Percentiles rank a stretch among this genome's conserved stretches.
Conservation (phyloP, 1,140 invertebrate genomes). For the Parasteatoda tepidariorum region DNA sequence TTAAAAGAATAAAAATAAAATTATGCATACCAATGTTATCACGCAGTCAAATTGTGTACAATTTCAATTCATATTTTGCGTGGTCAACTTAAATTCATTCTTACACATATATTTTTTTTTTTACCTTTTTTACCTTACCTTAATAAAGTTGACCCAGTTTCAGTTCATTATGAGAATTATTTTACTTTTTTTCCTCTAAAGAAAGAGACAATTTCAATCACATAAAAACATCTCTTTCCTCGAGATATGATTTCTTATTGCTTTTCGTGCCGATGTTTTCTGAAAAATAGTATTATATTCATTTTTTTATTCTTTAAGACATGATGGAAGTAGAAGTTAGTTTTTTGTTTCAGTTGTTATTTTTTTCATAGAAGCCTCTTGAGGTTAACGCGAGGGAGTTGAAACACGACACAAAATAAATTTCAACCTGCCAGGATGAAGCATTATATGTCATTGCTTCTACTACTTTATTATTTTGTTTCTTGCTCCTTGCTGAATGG, state of each 20-base stretch:
- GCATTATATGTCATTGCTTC: constrained; percentile 5
- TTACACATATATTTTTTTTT: no score
- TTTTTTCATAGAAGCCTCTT: background rate
- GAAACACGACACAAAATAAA: constrained; percentile 36
- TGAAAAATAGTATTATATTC: constrained; percentile 11
- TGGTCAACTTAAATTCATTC: no score
- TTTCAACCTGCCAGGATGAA: constrained; percentile 16
- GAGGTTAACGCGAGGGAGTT: constrained; percentile 17
- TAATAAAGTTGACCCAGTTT: no score
- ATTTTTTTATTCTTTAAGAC: background rate
- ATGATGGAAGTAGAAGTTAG: background rate
- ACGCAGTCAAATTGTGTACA: no score
- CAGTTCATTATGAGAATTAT: no score
- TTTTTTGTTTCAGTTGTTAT: background rate
- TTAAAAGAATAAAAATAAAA: no score
- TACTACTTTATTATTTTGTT: background rate
- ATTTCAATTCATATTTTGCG: no score
- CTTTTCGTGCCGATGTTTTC: background rate
- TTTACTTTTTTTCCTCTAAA: background rate
- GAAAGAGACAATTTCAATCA: background rate
- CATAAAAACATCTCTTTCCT: background rate
- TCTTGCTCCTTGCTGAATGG: background rate
- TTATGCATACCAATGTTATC: no score
- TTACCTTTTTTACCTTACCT: no score
- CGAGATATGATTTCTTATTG: constrained; percentile 15